These are phyloP conservation scores for Eurypyga helias DNA, from an alignment of 2,113 vertebrate species.

Conservation along the genomic window DNA sequence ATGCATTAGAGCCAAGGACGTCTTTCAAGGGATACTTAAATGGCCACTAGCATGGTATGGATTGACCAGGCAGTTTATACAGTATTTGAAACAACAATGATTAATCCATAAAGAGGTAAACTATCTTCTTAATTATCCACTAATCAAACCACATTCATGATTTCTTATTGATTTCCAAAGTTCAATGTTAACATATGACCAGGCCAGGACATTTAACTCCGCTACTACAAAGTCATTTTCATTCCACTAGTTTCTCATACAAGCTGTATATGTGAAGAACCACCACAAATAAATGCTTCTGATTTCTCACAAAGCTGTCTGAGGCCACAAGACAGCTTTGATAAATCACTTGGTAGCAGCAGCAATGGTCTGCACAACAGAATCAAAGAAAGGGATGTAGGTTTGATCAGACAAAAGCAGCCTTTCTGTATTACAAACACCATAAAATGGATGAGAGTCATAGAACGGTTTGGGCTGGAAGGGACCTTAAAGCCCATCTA, in stretches of 20 bases:
- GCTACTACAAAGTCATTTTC: neutral
- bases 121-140: neutral
- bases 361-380: neutral
- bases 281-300: neutral
- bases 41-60: neutral
- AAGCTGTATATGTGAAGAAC: neutral
- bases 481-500: no score
- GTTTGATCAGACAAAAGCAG: neutral
- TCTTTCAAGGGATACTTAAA: neutral
- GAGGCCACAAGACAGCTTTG: neutral
- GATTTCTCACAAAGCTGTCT: neutral
- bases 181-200: neutral
- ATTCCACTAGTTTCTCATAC: neutral
- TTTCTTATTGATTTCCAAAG: neutral
- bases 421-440: neutral
- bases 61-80: neutral
- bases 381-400: neutral
- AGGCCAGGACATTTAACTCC: neutral
- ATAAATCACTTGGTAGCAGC: neutral
- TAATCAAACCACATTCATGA: neutral
- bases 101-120: neutral
- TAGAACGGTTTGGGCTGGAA: no score
- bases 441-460: no score
- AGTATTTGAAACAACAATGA: neutral
- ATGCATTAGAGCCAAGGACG: neutral